Base-by-base conservation (phyloP, 1,140 invertebrate species). In the Neuroterus valhalla region DNA sequence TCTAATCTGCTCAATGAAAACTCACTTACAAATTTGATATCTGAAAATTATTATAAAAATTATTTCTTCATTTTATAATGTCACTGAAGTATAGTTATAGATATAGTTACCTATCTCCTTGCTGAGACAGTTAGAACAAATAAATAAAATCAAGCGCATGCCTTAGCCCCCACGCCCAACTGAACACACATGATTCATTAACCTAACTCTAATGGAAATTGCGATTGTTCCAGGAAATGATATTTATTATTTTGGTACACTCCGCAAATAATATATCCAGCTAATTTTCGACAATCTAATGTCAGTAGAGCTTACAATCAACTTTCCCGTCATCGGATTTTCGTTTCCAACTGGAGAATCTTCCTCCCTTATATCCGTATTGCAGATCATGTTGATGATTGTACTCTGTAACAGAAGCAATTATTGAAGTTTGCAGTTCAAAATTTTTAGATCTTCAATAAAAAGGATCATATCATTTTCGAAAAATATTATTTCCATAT, bases 251-350 rank as follows among this genome's bases (percentile, higher is more conserved):
- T 44, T 2, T 48, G 72, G 26, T 31, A 72, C 81, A 77, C 71
- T 83, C 4, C 0, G 6, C 12, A 85, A 74, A 68, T 85, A 85
- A 76, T 83, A 84, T 12, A 79, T 71, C 82, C 83, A 85, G n/a
- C 71, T 78, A 15, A 85, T 50, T 10, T 81, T 17, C 45, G 78
- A 82, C 11, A 78, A 15, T 21, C n/a, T 48, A 1, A 43, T 74
- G 43, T 84, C 81, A 4, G 70, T 76, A n/a, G 80, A 83, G 3
- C 74, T 82, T 11, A 83, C 50, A 1, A 74, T 42, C 10, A 85
- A 55, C 68, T 84, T 82, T 50, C 83, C 83, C 8, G 81, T 84
- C 21, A 79, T 46, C 4, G 82, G 72, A 11, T 14, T 12, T 26
- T 55, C 10, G 15, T 26, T 38, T 8, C 74, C 71, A 15, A 23